Evolutionary conservation across 1,140 invertebrate genomes (phyloP), one percentile per base, ranked within the genome.

Genomic region (Dolichoris vasculosae): DNA sequence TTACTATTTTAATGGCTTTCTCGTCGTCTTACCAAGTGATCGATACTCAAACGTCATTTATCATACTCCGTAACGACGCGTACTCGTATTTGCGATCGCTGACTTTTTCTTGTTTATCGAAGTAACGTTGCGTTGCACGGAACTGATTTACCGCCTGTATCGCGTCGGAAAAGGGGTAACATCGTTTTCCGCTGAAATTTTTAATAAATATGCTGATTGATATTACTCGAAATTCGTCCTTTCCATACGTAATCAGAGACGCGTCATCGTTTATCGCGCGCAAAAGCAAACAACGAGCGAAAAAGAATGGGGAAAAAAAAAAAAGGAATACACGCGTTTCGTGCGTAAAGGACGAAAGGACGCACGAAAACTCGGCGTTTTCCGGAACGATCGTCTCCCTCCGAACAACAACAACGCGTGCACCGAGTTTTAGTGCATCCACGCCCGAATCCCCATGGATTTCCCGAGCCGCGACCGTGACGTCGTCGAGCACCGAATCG

Each of bases 161-260:
- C 43, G 6, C 38, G 26, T 1, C 4, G 20, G 2, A 0, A 9
- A 7, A 38, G 2, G 2, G 1, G 15, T 64, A 76, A 76, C n/a
- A 20, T 35, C 17, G 32, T 76, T 23, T 15, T n/a, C 11, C 46
- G 8, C 3, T 30, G 35, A 80, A 79, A 38, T 67, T 84, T 64
- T 79, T 84, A 84, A 84, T 84, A 63, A 84, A 84, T 84, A 84
- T 84, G 83, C 83, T 84, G 79, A 84, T 84, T 32, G 55, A 71
- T 79, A 30, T 35, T 69, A 75, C 81, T 81, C 55, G 38, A 59
- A 81, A 64, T 48, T 46, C 35, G 26, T 63, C 51, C 26, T 20
- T 26, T 71, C 64, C 67, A 64, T 85, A 51, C 38, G 32, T 75
- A 85, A 81, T 80, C 64, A 75, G 35, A 59, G 17, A 59, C 63